phyloP scores from a whole-genome alignment of 2,888 invertebrate species.

The Drosophila limbata region DNA sequence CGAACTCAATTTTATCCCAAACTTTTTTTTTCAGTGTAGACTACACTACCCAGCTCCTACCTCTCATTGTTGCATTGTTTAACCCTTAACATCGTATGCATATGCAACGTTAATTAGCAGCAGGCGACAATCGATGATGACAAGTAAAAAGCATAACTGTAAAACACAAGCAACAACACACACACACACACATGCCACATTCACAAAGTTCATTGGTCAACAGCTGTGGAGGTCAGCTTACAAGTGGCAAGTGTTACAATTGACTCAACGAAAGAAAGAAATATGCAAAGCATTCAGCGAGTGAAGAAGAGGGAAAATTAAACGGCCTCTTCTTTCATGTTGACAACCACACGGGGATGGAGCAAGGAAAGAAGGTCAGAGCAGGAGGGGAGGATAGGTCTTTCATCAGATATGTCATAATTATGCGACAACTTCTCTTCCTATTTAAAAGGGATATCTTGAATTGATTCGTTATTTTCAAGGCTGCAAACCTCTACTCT shows the following conservation, averaged over 20 bases:
- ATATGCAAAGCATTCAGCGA: not conserved
- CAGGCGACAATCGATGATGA: constrained; percentile 64
- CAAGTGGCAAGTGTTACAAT: constrained; percentile 20
- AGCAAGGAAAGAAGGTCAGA: not conserved
- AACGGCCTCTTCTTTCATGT: constrained; percentile 3
- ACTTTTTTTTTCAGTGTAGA: no score
- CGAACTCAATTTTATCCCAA: no score
- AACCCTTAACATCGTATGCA: constrained; percentile 29
- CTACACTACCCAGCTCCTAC: not conserved
- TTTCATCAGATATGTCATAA: not conserved
- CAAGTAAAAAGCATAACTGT: constrained; percentile 32
- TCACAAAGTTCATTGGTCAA: constrained; percentile 24
- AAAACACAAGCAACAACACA: constrained; percentile 25
- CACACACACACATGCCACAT: constrained; percentile 17
- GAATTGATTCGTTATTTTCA: no score
- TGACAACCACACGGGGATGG: not conserved
- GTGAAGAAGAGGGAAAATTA: not conserved
- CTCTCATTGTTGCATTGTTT: not conserved
- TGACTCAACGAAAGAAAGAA: constrained; percentile 3
- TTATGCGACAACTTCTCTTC: not conserved
- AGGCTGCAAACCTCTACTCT: no score
- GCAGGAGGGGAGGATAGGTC: not conserved
- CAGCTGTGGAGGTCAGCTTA: constrained; percentile 28
- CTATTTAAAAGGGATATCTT: not conserved
- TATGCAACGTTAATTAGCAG: constrained; percentile 70